Percentiles rank a stretch among this genome's conserved stretches.
These are phyloP conservation scores for Margarornis squamiger DNA, from an alignment of 2,797 vertebrate genomes.

Conservation along the genomic window DNA sequence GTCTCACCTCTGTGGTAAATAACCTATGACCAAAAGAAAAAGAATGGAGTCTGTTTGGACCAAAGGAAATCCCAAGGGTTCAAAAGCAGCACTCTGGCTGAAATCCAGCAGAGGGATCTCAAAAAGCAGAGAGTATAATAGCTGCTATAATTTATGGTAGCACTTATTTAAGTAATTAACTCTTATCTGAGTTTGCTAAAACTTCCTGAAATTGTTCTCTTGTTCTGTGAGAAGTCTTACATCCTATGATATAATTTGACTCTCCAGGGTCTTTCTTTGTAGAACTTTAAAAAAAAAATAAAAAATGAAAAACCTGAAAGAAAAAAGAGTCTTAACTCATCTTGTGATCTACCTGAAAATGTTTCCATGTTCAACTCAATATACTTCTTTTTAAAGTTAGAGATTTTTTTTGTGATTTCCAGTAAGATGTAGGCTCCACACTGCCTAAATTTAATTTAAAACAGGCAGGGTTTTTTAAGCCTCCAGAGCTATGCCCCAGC, in stretches of 20 bases:
- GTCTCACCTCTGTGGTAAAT: neutral
- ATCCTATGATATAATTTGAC: constrained; percentile 23
- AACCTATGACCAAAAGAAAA: neutral
- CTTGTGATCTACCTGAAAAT: neutral
- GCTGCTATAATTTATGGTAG: constrained; percentile 23
- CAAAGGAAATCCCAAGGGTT: neutral
- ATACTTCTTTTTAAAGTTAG: neutral
- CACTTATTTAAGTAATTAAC: constrained; percentile 48
- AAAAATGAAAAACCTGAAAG: no score
- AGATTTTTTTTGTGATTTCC: neutral
- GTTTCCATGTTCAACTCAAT: neutral
- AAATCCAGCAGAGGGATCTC: constrained; percentile 11
- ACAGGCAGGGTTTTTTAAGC: neutral
- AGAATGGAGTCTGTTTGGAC: neutral
- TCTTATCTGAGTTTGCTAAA: constrained; percentile 46
- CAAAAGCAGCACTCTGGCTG: neutral
- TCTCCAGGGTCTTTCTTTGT: neutral
- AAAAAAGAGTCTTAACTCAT: neutral
- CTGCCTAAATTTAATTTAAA: neutral
- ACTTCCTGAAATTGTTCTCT: constrained; percentile 56
- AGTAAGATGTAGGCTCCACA: neutral
- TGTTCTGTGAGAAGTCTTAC: constrained; percentile 41
- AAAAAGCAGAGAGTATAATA: constrained; percentile 1
- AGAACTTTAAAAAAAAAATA: neutral
- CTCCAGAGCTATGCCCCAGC: constrained; percentile 8